phyloP scores from a whole-genome alignment of 2,888 invertebrate genomes.

The Yponomeuta malinellus region DNA sequence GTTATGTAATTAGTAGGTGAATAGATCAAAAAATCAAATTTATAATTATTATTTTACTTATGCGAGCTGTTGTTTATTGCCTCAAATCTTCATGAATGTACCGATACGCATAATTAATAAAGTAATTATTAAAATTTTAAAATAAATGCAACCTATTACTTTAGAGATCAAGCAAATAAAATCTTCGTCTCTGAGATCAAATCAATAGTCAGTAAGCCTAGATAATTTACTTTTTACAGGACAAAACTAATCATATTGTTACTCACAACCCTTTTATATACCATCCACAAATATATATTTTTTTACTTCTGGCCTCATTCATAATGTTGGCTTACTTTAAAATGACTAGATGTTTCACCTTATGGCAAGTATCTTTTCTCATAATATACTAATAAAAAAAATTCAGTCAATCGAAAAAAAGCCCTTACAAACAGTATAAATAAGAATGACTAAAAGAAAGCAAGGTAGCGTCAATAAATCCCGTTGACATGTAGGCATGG shows the following conservation, averaged over 20 bases:
- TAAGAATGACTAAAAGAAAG: not conserved
- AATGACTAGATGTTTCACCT: slow-evolving; percentile 60
- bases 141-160: slow-evolving; percentile 65
- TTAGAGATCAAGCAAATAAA: slow-evolving; percentile 61
- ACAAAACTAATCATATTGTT: slow-evolving; percentile 57
- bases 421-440: slow-evolving; percentile 9
- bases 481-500: not conserved
- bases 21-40: no score
- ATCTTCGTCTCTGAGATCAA: slow-evolving; percentile 55
- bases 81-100: not conserved
- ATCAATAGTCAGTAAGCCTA: slow-evolving; percentile 40
- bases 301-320: slow-evolving; percentile 36
- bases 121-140: slow-evolving; percentile 17
- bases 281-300: slow-evolving; percentile 42
- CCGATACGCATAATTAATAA: not conserved
- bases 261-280: slow-evolving; percentile 60
- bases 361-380: slow-evolving; percentile 49
- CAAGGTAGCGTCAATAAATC: not conserved
- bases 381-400: slow-evolving; percentile 27
- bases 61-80: not conserved
- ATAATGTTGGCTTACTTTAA: slow-evolving; percentile 46
- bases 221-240: slow-evolving; percentile 42
- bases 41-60: no score
- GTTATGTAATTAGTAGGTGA: no score
- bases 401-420: slow-evolving; percentile 25